Evolutionary conservation across 2,888 invertebrate genomes (phyloP).

Genomic region (Archips crataeganus): DNA sequence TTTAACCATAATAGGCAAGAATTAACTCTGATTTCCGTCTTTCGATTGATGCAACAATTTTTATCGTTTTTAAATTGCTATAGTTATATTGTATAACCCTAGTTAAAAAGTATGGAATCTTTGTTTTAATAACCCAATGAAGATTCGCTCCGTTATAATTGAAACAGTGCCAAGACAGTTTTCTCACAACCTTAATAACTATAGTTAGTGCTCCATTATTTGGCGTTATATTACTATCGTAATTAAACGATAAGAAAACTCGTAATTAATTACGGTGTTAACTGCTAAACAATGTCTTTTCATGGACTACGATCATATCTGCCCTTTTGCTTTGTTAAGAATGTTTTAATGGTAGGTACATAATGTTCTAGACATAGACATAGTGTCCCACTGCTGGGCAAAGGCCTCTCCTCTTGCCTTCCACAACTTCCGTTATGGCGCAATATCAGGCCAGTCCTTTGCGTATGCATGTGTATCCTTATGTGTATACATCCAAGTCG

Average conservation of each 20-base stretch:
- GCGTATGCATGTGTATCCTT: too few species aligned
- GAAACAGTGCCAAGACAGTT: neutral
- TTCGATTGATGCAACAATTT: too few species aligned
- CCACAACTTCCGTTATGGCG: too few species aligned
- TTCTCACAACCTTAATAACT: neutral
- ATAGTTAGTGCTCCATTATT: neutral
- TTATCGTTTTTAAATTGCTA: too few species aligned
- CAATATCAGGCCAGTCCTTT: too few species aligned
- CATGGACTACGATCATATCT: neutral
- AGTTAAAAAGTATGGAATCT: neutral
- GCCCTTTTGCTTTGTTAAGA: neutral
- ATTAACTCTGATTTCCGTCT: too few species aligned
- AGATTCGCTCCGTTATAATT: neutral
- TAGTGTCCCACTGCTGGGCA: too few species aligned
- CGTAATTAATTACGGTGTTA: neutral
- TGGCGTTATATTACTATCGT: neutral
- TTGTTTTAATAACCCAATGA: neutral
- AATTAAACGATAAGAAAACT: neutral
- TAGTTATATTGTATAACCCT: too few species aligned
- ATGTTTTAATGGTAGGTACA: neutral
- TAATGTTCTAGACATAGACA: too few species aligned
- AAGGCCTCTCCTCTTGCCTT: too few species aligned
- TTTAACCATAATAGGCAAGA: too few species aligned
- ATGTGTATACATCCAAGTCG: too few species aligned
- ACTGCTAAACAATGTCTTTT: neutral